Conservation (phyloP, 92 coral and sea anemone genomes). For the Virgularia gustaviana region DNA sequence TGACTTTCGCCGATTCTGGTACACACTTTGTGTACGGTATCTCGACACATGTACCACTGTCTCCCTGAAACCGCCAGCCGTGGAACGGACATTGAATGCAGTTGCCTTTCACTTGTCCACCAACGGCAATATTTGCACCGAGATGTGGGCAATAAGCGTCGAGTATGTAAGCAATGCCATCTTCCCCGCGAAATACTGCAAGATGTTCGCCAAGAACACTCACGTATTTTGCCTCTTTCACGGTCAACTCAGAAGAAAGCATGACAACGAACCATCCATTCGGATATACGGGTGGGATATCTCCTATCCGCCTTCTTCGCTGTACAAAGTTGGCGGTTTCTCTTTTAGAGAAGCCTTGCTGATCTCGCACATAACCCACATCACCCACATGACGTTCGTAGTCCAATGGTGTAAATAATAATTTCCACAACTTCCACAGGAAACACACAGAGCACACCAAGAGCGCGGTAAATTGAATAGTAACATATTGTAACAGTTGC, state of each 20-base stretch:
- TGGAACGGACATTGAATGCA: slow-evolving; percentile 89
- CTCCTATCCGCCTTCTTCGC: slow-evolving; percentile 58
- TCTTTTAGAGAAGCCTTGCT: slow-evolving; percentile 46
- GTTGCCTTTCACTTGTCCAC: slow-evolving; percentile 75
- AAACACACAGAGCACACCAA: slow-evolving; percentile 24
- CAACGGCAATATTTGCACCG: slow-evolving; percentile 90
- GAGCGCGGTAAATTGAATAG: slow-evolving; percentile 24
- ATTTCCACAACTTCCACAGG: slow-evolving; percentile 53
- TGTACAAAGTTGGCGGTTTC: slow-evolving; percentile 65
- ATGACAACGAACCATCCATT: slow-evolving; percentile 90
- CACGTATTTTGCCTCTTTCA: slow-evolving; percentile 67
- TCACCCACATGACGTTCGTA: slow-evolving; percentile 62
- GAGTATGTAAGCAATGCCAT: slow-evolving; percentile 61
- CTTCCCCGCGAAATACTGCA: slow-evolving; percentile 86
- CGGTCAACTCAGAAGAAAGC: slow-evolving; percentile 59
- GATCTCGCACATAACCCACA: slow-evolving; percentile 61
- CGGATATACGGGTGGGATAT: slow-evolving; percentile 84
- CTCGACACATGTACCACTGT: slow-evolving; percentile 65
- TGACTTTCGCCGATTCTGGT: slow-evolving; percentile 72
- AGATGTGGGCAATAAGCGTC: slow-evolving; percentile 97
- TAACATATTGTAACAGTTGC: slow-evolving; percentile 29
- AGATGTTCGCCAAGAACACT: slow-evolving; percentile 73
- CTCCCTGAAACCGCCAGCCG: slow-evolving; percentile 85
- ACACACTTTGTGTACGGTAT: slow-evolving; percentile 75
- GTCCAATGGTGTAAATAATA: slow-evolving; percentile 63